phyloP scores from a whole-genome alignment of 2,888 invertebrate species.

The Drosophila seclusa region DNA sequence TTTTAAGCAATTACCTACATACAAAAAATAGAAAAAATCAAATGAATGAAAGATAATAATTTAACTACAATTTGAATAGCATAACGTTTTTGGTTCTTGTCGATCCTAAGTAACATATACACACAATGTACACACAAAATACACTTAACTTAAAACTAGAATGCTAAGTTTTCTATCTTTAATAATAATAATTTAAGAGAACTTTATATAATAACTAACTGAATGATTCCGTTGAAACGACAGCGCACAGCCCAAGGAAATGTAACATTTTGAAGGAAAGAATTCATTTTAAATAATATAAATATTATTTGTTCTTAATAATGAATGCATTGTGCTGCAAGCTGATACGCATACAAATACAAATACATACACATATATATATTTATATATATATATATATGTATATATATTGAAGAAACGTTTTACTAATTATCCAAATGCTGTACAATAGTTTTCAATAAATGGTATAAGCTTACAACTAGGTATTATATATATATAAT shows the following conservation, averaged over 20 bases:
- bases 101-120: constrained; percentile 37
- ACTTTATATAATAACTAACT: constrained; percentile 36
- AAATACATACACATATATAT: constrained; percentile 2
- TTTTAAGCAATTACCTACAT: constrained; percentile 40
- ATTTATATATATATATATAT: constrained; percentile 12
- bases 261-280: constrained; percentile 45
- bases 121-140: constrained; percentile 26
- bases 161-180: constrained; percentile 13
- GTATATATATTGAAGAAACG: constrained; percentile 15
- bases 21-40: background rate
- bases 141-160: constrained; percentile 37
- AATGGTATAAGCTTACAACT: constrained; percentile 49
- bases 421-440: constrained; percentile 30
- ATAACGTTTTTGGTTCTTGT: constrained; percentile 74
- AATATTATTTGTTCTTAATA: constrained; percentile 3
- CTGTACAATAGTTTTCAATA: constrained; percentile 34
- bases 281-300: constrained; percentile 10
- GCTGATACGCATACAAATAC: constrained; percentile 19
- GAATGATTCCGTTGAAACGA: constrained; percentile 52
- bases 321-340: constrained; percentile 22
- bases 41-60: constrained; percentile 37
- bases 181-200: constrained; percentile 8
- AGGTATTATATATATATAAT: constrained; percentile 35
- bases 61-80: constrained; percentile 74
- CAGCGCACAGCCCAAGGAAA: constrained; percentile 75